phyloP scores from a whole-genome alignment of 2,888 invertebrate species.

The Temnothorax ravouxi region DNA sequence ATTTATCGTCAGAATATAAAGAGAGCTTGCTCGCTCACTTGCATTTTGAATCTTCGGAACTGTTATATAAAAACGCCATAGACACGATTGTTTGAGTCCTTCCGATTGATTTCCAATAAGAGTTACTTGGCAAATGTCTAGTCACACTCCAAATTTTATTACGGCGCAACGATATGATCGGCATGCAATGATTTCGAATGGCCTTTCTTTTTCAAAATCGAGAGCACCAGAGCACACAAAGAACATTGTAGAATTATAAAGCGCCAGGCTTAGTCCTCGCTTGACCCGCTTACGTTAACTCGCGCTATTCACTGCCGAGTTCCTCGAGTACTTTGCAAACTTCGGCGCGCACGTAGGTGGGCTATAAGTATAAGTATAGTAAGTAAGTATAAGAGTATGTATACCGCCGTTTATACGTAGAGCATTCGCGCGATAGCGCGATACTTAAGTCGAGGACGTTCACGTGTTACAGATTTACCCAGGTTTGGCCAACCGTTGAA shows the following conservation, averaged over 20 bases:
- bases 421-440: slow-evolving; percentile 56
- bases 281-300: slow-evolving; percentile 79
- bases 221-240: slow-evolving; percentile 52
- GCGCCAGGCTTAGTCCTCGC: slow-evolving; percentile 76
- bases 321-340: slow-evolving; percentile 76
- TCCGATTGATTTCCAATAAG: neutral
- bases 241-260: slow-evolving; percentile 75
- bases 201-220: slow-evolving; percentile 53
- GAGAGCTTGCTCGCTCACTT: neutral
- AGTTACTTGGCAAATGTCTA: neutral
- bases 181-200: neutral
- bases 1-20: neutral
- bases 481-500: slow-evolving; percentile 85
- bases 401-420: slow-evolving; percentile 59
- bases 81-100: neutral
- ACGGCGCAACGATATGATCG: neutral
- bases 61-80: neutral
- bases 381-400: slow-evolving; percentile 66
- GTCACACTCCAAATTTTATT: neutral
- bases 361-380: slow-evolving; percentile 74
- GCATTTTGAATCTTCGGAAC: neutral
- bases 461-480: slow-evolving; percentile 84
- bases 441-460: slow-evolving; percentile 71
- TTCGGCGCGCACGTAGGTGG: slow-evolving; percentile 69
- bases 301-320: slow-evolving; percentile 71